These are phyloP conservation scores for Dasyprocta punctata DNA, from an alignment of 2,113 vertebrate species.

Conservation along the genomic window DNA sequence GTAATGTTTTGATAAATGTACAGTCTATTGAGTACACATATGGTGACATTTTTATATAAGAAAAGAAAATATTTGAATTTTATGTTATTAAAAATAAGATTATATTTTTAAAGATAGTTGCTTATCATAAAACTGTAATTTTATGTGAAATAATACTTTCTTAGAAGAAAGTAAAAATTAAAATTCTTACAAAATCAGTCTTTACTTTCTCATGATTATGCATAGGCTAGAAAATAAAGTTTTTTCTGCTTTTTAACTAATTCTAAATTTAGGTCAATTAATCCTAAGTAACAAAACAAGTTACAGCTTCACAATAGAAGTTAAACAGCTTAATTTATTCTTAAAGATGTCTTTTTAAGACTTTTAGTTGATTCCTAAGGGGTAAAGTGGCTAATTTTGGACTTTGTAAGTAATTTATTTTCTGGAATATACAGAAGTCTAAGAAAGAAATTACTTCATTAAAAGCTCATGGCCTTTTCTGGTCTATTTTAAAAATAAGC, in stretches of 20 bases:
- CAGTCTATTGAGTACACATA: background rate
- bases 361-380: slow-evolving; percentile 11
- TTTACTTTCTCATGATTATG: slow-evolving; percentile 24
- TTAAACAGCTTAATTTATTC: slow-evolving; percentile 54
- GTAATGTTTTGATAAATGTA: background rate
- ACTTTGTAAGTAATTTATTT: slow-evolving; percentile 64
- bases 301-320: background rate
- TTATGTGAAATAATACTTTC: background rate
- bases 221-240: background rate
- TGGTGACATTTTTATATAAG: background rate
- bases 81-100: background rate
- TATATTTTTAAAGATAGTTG: background rate
- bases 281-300: slow-evolving; percentile 53
- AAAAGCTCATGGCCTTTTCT: slow-evolving; percentile 41
- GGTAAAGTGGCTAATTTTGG: slow-evolving; percentile 48
- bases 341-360: slow-evolving; percentile 41
- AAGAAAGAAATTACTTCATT: slow-evolving; percentile 52
- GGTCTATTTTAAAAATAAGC: slow-evolving; percentile 54
- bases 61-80: background rate
- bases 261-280: slow-evolving; percentile 67
- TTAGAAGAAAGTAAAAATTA: background rate
- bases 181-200: slow-evolving; percentile 14
- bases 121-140: background rate
- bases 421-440: background rate
- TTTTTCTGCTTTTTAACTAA: slow-evolving; percentile 36